These are phyloP conservation scores for Coregonus sp. DNA, from an alignment of 2,797 vertebrate genomes.

Conservation along the genomic window DNA sequence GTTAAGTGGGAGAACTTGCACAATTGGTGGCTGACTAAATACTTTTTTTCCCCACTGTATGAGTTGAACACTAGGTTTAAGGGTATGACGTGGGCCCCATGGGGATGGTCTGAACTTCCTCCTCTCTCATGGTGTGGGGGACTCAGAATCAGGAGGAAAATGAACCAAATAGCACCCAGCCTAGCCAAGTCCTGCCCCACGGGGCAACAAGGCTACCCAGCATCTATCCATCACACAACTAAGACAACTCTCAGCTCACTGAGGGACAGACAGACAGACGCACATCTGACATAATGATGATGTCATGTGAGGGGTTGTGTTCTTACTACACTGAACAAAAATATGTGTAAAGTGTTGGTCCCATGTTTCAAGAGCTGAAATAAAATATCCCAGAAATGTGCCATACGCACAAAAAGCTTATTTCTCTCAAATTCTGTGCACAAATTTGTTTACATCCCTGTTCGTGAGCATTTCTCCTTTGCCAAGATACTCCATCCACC, in stretches of 20 bases:
- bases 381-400: no score
- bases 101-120: constrained; percentile 44
- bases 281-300: not conserved
- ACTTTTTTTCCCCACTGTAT: no score
- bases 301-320: not conserved
- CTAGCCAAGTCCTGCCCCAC: not conserved
- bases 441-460: no score
- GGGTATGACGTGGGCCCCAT: not conserved
- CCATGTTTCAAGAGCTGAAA: no score
- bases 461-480: no score
- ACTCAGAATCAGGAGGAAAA: not conserved
- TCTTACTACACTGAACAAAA: not conserved
- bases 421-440: no score
- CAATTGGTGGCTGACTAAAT: no score
- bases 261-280: not conserved
- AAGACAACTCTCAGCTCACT: not conserved
- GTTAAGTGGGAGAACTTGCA: no score
- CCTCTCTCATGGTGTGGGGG: constrained; percentile 2
- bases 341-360: no score
- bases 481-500: no score
- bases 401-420: no score
- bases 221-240: not conserved
- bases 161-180: not conserved
- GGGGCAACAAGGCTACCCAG: constrained; percentile 1
- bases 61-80: not conserved